Evolutionary conservation across 2,113 vertebrate genomes (phyloP), one percentile per base, ranked within the genome.

Genomic region (Polypterus bichir): DNA sequence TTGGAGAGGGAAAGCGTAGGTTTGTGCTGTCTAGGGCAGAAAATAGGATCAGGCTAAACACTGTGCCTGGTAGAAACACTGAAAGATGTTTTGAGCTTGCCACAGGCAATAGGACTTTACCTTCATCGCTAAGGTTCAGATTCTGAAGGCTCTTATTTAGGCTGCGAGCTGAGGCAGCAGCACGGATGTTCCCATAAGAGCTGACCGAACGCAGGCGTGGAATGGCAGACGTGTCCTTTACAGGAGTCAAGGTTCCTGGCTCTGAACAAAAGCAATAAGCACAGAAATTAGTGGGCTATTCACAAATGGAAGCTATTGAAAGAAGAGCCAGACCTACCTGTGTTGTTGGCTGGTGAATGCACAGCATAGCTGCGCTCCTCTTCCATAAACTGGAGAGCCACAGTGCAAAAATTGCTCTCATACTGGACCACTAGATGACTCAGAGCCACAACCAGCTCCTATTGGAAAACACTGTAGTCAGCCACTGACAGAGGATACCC

Each of bases 81-180:
- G 27, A 27, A 27, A 27, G 27, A 27, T 27, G 27, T 2, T n/a
- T 2, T 27, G 27, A 27, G 1, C 27, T 27, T 27, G 27, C 27
- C 27, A 27, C 27, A 27, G 27, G 27, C 27, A 27, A 27, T 27
- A 27, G 27, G 27, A 27, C 52, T 91, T 79, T 74, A 96, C 96
- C 73, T 66, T 99, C 95, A 71, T 99, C 96, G 0, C 84, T 97
- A 71, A 98, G 78, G 79, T 92, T 98, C 76, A 99, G 93, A 77
- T 98, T 99, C 83, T 99, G 96, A 69, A 99, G 66, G 70, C 93
- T 97, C 73, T 99, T 99, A 85, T 99, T 99, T 68, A 98, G 77
- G 83, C 81, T 97, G 63, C 96, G 81, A 2, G 88, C 89, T 0
- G 89, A 91, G 73, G 91, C 90, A 1, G 90, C 93, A 0, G 93